Base-by-base conservation (phyloP, 2,797 vertebrate genomes). In the Rhynchotus rufescens region DNA sequence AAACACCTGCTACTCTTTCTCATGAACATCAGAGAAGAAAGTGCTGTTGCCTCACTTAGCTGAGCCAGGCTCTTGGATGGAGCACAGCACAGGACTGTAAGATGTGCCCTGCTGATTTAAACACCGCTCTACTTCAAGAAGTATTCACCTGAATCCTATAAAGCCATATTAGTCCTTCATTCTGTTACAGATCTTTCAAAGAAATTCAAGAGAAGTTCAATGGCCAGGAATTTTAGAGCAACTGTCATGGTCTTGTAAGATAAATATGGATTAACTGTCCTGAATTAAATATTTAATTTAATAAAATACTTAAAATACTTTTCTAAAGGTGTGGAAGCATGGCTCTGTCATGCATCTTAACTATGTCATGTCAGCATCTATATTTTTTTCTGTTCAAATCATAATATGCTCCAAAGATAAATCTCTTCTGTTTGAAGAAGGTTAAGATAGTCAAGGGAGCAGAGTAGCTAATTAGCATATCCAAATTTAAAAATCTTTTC, bases 401-500 rank as follows among this genome's bases (percentile, higher is more conserved):
- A 36, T 42, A 64, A 65, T n/a, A 62, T 36, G 10, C 15, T 80
- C 54, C 28, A 51, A 88, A 93, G 62, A 86, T 9, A 82, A 90
- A 91, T 77, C 61, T 78, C 65, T 88, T 84, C 86, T 85, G 49
- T 90, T 88, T 92, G 86, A 92, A 86, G 65, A 86, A 91, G 49
- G 23, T 74, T 86, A 79, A 80, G 68, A 49, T 57, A 90, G 79
- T 72, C 54, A 89, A 66, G 59, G 34, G 54, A 90, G 25, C 51
- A 89, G 62, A 90, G 75, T 17, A 92, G 91, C 72, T 93, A 85
- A 94, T 87, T 78, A 87, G 56, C 45, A 25, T 4, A 76, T 76
- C 32, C 87, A 69, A 85, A 94, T 83, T 89, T 69, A 87, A 90
- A 54, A 93, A 95, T 78, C 68, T 80, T 66, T 92, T 89, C 45